These are phyloP conservation scores for Seriola dumerili DNA, from an alignment of 2,113 vertebrate genomes.

Conservation along the genomic window DNA sequence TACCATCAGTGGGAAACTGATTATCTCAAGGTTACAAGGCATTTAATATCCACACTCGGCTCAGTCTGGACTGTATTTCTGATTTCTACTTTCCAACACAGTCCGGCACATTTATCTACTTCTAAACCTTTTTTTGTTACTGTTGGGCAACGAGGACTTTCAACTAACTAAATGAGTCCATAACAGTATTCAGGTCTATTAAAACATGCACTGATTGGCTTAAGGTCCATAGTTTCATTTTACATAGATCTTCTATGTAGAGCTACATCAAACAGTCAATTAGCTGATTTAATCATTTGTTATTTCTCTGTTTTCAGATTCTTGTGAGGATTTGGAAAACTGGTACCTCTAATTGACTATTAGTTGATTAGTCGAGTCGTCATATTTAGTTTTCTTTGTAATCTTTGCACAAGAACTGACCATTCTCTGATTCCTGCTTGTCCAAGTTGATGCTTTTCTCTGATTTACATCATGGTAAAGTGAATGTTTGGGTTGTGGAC, in stretches of 20 bases:
- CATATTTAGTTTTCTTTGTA: too few species aligned
- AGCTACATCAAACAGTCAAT: neutral
- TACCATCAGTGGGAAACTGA: conserved; percentile 4
- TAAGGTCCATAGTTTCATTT: neutral
- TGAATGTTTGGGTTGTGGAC: neutral
- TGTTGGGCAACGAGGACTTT: neutral
- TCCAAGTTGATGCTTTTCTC: neutral
- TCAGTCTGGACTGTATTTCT: conserved; percentile 5
- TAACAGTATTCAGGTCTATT: neutral
- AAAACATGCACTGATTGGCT: neutral
- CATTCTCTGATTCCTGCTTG: neutral
- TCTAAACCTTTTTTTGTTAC: neutral
- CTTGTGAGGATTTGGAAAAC: too few species aligned
- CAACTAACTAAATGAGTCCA: neutral
- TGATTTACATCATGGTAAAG: neutral
- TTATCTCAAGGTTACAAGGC: conserved; percentile 35
- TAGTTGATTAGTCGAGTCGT: too few species aligned
- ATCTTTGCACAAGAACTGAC: neutral
- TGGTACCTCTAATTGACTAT: too few species aligned
- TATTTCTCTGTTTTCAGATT: neutral
- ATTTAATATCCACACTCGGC: conserved; percentile 44
- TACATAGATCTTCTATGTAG: neutral
- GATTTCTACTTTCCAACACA: neutral
- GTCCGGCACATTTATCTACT: neutral
- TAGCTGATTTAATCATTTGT: neutral